Percentiles rank a stretch among this genome's conserved stretches.
Evolutionary conservation across 2,888 invertebrate species (phyloP).

Genomic region (Gymnoscelis rufifasciata): DNA sequence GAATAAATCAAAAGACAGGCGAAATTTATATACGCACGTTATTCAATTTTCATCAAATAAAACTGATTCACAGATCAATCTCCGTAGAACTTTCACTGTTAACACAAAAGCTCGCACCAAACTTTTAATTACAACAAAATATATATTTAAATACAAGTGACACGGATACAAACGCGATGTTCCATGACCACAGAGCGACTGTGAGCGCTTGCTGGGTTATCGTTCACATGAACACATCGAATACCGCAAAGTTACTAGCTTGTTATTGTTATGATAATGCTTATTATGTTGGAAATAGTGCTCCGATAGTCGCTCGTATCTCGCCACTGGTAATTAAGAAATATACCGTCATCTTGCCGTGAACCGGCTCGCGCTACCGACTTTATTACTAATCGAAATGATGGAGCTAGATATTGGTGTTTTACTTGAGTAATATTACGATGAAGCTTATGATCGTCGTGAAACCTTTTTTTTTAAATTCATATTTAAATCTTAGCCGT

Average conservation of each 20-base stretch:
- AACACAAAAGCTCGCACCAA: constrained; percentile 6
- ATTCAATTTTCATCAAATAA: neutral
- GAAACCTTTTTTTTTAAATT: too few relatives aligned
- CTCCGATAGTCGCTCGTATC: constrained; percentile 63
- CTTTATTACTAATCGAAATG: neutral
- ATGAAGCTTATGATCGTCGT: too few relatives aligned
- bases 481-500: too few relatives aligned
- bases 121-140: neutral
- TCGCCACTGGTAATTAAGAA: constrained; percentile 72
- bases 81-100: neutral
- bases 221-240: constrained; percentile 50
- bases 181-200: constrained; percentile 35
- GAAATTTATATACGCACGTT: too few relatives aligned
- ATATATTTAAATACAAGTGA: constrained; percentile 1
- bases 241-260: constrained; percentile 57
- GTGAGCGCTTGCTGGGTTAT: constrained; percentile 44
- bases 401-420: neutral
- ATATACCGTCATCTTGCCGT: constrained; percentile 54
- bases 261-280: constrained; percentile 77
- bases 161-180: constrained; percentile 16
- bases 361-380: constrained; percentile 25
- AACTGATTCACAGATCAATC: neutral
- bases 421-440: too few relatives aligned
- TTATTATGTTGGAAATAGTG: constrained; percentile 75
- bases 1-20: too few relatives aligned